Base-by-base conservation (phyloP, 2,113 vertebrate species). In the Syrmaticus mikado region DNA sequence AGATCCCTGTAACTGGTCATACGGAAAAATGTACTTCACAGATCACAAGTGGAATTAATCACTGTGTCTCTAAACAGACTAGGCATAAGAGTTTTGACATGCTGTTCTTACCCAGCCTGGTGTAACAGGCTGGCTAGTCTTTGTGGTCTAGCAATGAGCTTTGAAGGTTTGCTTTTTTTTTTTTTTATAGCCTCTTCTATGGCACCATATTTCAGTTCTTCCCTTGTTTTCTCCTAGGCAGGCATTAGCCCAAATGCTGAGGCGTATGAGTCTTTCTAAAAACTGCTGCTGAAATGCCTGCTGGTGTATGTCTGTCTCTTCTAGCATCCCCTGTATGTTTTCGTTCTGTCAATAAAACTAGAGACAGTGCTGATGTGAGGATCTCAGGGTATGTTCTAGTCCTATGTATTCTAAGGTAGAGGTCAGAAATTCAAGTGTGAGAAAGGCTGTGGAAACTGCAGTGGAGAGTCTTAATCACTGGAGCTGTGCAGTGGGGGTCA, bases 21-120 rank as follows among this genome's bases (percentile, higher is more conserved):
- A 0, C 53, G 50, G 61, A 82, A 65, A 81, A 82, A 43, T 6
- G 13, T 34, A 45, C 61, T 30, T 18, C 13, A 19, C 64, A 34
- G 68, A 34, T 64, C 64, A 43, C 77, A 78, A 58, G 30, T 45
- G n/a, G 41, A n/a, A 22, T 81, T 73, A 89, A 64, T 89, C 53
- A 43, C 55, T 53, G 25, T 53, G 60, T 45, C 34, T 50, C 48
- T 50, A 21, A 50, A 50, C 48, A 50, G 48, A 50, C 24, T 50
- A 50, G 24, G 13, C 25, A 13, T 75, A 52, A 82, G 67, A 20
- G 5, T 64, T 82, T 75, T 65, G 20, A 41, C 17, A 4, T 19
- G 12, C 28, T 52, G 5, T n/a, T 7, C 4, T 79, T 85, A 55
- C n/a, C 30, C 67, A 13, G 32, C 18, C 12, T 41, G 28, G 25